Base-by-base conservation (phyloP, 2,797 vertebrate species). In the Xenentodon cancila region DNA sequence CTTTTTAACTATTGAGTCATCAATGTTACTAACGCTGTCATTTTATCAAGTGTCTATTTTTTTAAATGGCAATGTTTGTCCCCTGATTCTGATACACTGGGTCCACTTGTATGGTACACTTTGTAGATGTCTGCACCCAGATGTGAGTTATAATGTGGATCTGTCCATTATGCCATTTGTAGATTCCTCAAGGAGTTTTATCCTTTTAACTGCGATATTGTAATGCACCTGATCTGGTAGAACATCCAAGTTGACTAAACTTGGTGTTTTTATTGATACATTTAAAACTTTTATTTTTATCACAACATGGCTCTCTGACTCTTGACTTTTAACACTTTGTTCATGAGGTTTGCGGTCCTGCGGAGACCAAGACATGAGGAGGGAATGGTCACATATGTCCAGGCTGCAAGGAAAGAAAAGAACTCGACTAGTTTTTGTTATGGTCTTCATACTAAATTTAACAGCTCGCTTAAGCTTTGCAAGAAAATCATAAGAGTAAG, bases 221-320 rank as follows among this genome's bases (percentile, higher is more conserved):
- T 92, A 89, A 89, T 86, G 79, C 85, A 84, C 86, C 85, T 66
- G 84, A 89, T 88, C 92, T 92, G 88, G 88, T 90, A 90, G 92
- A 89, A 79, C 69, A 73, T 85, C 62, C 25, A 81, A 0, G 82
- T 91, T 91, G 91, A 88, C 85, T 90, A 74, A 89, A 90, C 85
- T 69, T 84, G 87, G 85, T 91, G 87, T 75, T 89, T 90, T 86
- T 89, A 88, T 87, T 85, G 84, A 89, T 75, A 65, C 91, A 91
- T 90, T 92, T 91, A 92, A 92, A 94, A 91, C 80, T 73, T 91
- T 86, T 89, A 89, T 93, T 93, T 93, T 94, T 93, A 93, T 89
- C 92, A 93, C 88, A 82, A 75, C 37, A 72, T 52, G 20, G 64
- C 57, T 86, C 59, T 84, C 20, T 68, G 87, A 71, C 76, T 87